Evolutionary conservation across 2,113 vertebrate genomes (phyloP), one percentile per base, ranked within the genome.

Genomic region (Gavialis gangeticus): DNA sequence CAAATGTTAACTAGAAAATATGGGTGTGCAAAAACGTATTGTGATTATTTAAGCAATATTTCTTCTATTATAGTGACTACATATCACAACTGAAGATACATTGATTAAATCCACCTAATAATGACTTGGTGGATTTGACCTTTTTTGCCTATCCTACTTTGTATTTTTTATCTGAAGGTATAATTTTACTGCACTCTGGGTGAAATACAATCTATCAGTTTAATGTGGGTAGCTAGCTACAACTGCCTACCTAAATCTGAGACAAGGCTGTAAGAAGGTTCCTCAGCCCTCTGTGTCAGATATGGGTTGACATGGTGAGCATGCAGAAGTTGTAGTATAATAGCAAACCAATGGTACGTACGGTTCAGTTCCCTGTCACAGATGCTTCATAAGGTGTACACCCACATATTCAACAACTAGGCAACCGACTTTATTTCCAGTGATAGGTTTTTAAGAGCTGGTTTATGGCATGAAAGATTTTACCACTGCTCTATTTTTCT

Each of bases 81-180:
- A 6, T 84, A 37, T 34, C 58, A n/a, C 1, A 17, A 28, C n/a
- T n/a, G 5, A 73, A 13, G 21, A 66, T 73, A 4, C 0, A 0
- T 67, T 37, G 46, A 57, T 90, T 17, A 84, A 5, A 94, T 62
- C 84, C 82, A 15, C 46, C 75, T 24, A 15, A 34, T 77, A 21
- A 55, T 69, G 22, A n/a, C 76, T 79, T 92, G 77, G 66, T 79
- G 6, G 86, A 46, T 24, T 34, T 89, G 22, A 6, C 76, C 3
- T 5, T 4, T 2, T 30, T 75, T 87, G 30, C 2, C n/a, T 58
- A n/a, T 75, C 89, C 19, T 60, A 19, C 5, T 92, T 91, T 81
- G 46, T 81, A 60, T n/a, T 30, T 6, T 92, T 82, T 93, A 57
- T 86, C 21, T 77, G 87, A 88, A 79, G 4, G 1, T 80, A 10